phyloP scores from a whole-genome alignment of 2,888 invertebrate genomes.

The Drosophila kuntzei region DNA sequence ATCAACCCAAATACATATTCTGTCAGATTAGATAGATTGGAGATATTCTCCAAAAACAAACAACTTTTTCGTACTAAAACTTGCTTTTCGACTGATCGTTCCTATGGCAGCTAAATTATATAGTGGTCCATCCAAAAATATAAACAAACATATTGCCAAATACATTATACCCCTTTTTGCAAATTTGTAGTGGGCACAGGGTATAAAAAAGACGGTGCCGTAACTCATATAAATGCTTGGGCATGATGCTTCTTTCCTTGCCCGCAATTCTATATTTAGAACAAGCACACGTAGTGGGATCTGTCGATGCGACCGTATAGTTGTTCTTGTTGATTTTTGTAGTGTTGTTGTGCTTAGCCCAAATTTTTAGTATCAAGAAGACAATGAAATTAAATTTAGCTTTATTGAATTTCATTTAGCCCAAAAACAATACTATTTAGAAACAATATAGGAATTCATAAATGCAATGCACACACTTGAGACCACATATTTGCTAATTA shows the following conservation, averaged over 20 bases:
- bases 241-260: constrained; percentile 59
- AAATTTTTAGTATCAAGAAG: constrained; percentile 53
- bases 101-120: no score
- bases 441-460: constrained; percentile 39
- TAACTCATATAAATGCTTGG: constrained; percentile 56
- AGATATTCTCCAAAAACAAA: no score
- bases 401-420: constrained; percentile 59
- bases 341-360: constrained; percentile 52
- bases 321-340: constrained; percentile 34
- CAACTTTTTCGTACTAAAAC: no score
- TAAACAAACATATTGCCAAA: no score
- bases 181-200: no score
- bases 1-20: no score
- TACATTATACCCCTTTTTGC: no score
- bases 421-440: constrained; percentile 23
- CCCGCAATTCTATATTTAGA: constrained; percentile 67
- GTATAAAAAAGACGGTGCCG: constrained; percentile 17
- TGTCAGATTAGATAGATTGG: no score
- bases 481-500: constrained; percentile 27
- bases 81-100: no score
- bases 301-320: constrained; percentile 66
- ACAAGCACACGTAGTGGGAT: constrained; percentile 77
- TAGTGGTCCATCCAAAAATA: no score
- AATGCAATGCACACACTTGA: constrained; percentile 38
- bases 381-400: constrained; percentile 66